Evolutionary conservation across 2,113 vertebrate species (phyloP), one percentile per base, ranked within the genome.

Genomic region (Numida meleagris): DNA sequence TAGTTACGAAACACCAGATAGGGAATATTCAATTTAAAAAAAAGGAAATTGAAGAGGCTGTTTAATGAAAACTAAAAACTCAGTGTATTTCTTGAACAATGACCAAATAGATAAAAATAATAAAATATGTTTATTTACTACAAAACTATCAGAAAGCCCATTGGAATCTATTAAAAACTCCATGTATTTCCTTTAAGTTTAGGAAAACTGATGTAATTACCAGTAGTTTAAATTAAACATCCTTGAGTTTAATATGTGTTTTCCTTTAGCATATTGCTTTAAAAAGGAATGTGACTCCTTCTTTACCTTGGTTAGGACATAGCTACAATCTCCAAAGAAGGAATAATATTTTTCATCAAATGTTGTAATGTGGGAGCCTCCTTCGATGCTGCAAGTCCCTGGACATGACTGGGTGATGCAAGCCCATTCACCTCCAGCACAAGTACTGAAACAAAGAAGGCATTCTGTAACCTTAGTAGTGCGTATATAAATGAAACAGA

Each of bases 311-410:
- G 97, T 95, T 76, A 98, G 33, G 70, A 98, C 96, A 8, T 98
- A 98, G 77, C 84, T 97, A 57, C 98, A 98, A 74, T 98, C 98
- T n/a, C 98, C 98, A 0, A 98, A 98, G 89, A 98, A 97, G 2
- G 97, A 98, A 96, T 98, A 98, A 8, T 73, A 51, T 67, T 79
- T 97, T 72, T 97, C 95, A 53, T 98, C 98, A 36, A 98, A 98
- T 1, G 98, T 98, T 84, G 97, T 96, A 88, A 98, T 86, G 82
- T 98, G 98, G 51, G 98, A 94, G 0, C 98, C 98, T 23, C 98
- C 98, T 90, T 97, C 95, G 90, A 98, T 70, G 0, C 98, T 95
- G 90, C 98, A 98, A 36, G 96, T 97, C 33, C 98, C 98, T 0
- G 96, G 94, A 66, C 98, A 98, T 0, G 96, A 94, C 20, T 82